Base-by-base conservation (phyloP, 2,113 vertebrate species). In the Eolophus roseicapilla region DNA sequence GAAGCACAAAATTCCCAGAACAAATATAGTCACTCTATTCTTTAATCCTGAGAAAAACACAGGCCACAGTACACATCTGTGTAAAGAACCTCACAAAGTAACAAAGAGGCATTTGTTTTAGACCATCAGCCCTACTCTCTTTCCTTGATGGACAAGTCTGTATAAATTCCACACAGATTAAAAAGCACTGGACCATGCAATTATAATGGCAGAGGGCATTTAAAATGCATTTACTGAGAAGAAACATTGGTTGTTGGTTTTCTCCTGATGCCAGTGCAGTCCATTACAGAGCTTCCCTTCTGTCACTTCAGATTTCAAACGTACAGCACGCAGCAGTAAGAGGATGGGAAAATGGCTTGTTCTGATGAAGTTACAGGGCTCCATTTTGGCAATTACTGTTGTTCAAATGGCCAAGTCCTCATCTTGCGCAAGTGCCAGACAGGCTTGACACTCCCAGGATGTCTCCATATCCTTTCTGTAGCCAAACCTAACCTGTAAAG, bases 111-210 rank as follows among this genome's bases (percentile, higher is more conserved):
- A 3, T 46, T 74, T 88, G 73, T 79, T 68, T 79, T 43, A 59
- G 41, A 31, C n/a, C 70, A 73, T 12, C 9, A 7, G 7, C 65
- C 52, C 62, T 64, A 21, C 75, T 93, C 31, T 90, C 57, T 79
- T 39, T 59, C 60, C 77, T 44, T 83, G 83, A 86, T 57, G 60
- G 69, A 63, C 57, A 82, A 77, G 83, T 28, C 69, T 69, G 24
- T 41, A 47, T 35, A 63, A 95, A 82, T 94, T 93, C 86, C 94
- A 87, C 52, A 71, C 31, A 78, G 82, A 84, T 73, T 69, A 80
- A 92, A 90, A 96, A 92, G 57, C 77, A 90, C 19, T 85, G 71
- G 76, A 60, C 67, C 86, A 50, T 94, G 91, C 85, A 90, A 73
- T 95, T 88, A 86, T 69, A 93, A 93, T 86, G 77, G 71, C 3